phyloP scores from a whole-genome alignment of 2,888 invertebrate genomes.

The Gonocerus acuteangulatus region DNA sequence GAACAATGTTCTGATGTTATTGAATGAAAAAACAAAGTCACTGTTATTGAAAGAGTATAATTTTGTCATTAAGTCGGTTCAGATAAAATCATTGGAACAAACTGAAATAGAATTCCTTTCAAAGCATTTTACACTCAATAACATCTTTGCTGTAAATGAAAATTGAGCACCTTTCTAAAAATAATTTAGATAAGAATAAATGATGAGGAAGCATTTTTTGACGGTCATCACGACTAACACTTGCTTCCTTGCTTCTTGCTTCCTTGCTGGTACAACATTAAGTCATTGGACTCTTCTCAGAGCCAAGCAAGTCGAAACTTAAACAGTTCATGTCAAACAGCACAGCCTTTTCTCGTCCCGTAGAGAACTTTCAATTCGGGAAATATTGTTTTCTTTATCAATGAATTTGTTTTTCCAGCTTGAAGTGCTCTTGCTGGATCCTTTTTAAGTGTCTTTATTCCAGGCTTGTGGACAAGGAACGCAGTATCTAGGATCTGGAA shows the following conservation, averaged over 20 bases:
- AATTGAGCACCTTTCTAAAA: slow-evolving; percentile 16
- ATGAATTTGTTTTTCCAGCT: slow-evolving; percentile 66
- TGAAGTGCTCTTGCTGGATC: slow-evolving; percentile 68
- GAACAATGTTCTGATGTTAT: too few species aligned
- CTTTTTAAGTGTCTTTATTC: slow-evolving; percentile 75
- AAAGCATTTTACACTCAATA: too few species aligned
- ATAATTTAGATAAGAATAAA: slow-evolving; percentile 19
- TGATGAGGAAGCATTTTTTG: slow-evolving; percentile 4
- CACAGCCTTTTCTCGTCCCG: slow-evolving; percentile 70
- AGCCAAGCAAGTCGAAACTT: not conserved
- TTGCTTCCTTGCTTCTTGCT: not conserved
- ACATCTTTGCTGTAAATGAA: not conserved
- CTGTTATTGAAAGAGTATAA: too few species aligned
- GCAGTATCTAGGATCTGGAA: slow-evolving; percentile 88
- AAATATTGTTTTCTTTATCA: slow-evolving; percentile 70
- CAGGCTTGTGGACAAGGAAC: slow-evolving; percentile 86
- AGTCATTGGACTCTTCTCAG: not conserved
- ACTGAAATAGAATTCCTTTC: too few species aligned
- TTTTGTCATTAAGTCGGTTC: too few species aligned
- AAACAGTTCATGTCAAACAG: slow-evolving; percentile 53
- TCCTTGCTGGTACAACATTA: not conserved
- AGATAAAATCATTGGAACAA: too few species aligned
- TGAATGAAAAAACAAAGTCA: too few species aligned
- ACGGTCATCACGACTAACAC: not conserved
- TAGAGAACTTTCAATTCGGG: slow-evolving; percentile 79